A percentile compares a stretch with the other conserved stretches of the same genome.
phyloP scores from a whole-genome alignment of 2,113 vertebrate genomes.

The Chaenogobius annularis region DNA sequence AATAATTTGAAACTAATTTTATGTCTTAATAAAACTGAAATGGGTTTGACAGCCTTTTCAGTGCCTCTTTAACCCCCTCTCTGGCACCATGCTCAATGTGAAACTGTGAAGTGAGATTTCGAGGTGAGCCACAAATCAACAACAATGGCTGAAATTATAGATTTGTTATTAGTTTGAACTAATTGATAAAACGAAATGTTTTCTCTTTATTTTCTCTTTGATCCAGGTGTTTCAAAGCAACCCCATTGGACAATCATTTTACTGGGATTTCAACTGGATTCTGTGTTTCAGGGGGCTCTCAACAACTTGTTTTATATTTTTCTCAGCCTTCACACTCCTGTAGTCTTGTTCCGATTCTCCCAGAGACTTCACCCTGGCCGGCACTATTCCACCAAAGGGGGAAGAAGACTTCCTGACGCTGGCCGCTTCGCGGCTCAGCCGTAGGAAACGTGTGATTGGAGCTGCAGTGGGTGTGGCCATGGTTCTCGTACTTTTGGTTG shows the following conservation, averaged over 20 bases:
- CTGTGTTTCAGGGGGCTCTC: conserved; percentile 28
- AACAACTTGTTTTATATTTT: conserved; percentile 20
- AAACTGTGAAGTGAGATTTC: conserved; percentile 25
- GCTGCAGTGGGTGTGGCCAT: conserved; percentile 93
- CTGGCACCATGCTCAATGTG: conserved; percentile 31
- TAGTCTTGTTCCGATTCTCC: conserved; percentile 37
- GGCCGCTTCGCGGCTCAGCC: conserved; percentile 91
- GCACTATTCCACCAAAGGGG: conserved; percentile 91
- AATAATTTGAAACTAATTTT: not conserved
- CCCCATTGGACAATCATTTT: conserved; percentile 7
- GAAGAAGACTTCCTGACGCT: conserved; percentile 94
- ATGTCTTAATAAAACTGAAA: not conserved
- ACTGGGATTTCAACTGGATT: conserved; percentile 27
- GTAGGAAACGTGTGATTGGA: conserved; percentile 90
- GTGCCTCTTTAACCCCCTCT: conserved; percentile 12
- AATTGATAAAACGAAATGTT: not conserved
- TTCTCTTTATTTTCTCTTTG: conserved; percentile 24
- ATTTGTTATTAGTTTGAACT: not conserved
- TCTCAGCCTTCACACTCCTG: conserved; percentile 1
- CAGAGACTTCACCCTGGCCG: conserved; percentile 73
- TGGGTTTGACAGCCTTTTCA: conserved; percentile 42
- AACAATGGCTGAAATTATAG: conserved; percentile 26
- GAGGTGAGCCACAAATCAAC: conserved; percentile 20
- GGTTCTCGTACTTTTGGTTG: conserved; percentile 91
- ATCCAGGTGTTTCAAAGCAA: conserved; percentile 4